Evolutionary conservation across 37 sponge, comb jelly and placozoan genomes (phyloP), one percentile per base, ranked within the genome.

Genomic region (Agelas oroides): DNA sequence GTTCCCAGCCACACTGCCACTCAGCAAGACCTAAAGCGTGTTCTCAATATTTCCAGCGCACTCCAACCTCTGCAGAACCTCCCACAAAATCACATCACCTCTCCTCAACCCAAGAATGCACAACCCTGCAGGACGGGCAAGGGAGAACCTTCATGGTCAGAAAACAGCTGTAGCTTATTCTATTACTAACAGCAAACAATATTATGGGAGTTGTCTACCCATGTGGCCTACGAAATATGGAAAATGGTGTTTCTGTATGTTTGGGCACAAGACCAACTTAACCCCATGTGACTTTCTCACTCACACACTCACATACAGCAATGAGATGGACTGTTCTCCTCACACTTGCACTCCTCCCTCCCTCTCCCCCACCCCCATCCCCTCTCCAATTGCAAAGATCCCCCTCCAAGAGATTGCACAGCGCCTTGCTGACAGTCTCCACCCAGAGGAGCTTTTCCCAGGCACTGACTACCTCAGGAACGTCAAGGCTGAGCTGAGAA

Each of bases 401-500:
- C 65, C 84, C 12, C 64, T 87, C 37, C 23, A 15, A 23, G 63
- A 76, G 25, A 75, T 81, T 12, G 55, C 77, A 36, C 18, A 28
- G 33, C 34, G 62, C 8, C 40, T 88, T 13, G 32, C 59, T 14
- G 76, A 61, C 1, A 78, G 89, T 14, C 68, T 88, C 5, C 59
- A 57, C 20, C 46, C 77, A 0, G 63, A 81, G 20, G 38, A 53
- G 32, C 23, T 70, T 24, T 82, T 81, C 70, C 76, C 75, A 20
- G 61, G 56, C 21, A 46, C 70, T 0, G 57, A 55, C 54, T 82
- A 82, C 70, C 70, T 88, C 23, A 12, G 25, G 18, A 70, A 41
- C 18, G 36, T 37, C 17, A 88, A 82, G 62, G 76, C 62, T 55
- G 89, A 88, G 25, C 61, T 88, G 53, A 82, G 71, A 55, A 82